These are phyloP conservation scores for Pycnomerus fuliginosus DNA, from an alignment of 2,888 invertebrate genomes.

Conservation along the genomic window DNA sequence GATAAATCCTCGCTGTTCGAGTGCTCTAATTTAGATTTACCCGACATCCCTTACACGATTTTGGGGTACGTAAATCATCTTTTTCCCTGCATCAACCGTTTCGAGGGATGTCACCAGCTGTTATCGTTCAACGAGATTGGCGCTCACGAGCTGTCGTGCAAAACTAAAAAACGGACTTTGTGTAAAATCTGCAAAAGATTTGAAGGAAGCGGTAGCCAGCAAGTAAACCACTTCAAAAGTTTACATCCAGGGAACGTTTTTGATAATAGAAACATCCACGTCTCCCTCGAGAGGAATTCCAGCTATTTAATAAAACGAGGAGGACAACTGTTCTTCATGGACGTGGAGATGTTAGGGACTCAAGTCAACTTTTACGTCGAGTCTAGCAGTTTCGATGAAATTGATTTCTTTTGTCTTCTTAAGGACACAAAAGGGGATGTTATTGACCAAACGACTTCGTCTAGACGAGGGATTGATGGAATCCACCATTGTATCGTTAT, in stretches of 20 bases:
- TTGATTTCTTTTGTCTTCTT: constrained; percentile 13
- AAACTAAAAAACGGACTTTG: constrained; percentile 10
- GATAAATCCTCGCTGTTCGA: constrained; percentile 19
- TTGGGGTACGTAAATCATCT: constrained; percentile 20
- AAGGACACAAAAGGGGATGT: constrained; percentile 10
- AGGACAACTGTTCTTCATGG: constrained; percentile 6
- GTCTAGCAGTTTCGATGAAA: constrained; percentile 4
- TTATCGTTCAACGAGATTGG: constrained; percentile 16
- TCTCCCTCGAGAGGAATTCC: too few species aligned
- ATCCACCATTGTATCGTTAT: constrained; percentile 5
- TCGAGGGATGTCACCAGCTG: constrained; percentile 24
- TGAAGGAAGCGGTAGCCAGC: constrained; percentile 26
- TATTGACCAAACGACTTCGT: constrained; percentile 9
- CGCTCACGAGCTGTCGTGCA: constrained; percentile 21
- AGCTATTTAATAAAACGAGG: constrained; percentile 12
- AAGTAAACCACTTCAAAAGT: constrained; percentile 24
- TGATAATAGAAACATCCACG: too few species aligned
- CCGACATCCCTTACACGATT: constrained; percentile 19
- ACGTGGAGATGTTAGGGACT: constrained; percentile 6
- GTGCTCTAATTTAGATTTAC: constrained; percentile 5
- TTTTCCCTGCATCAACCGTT: constrained; percentile 27
- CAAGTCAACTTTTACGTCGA: constrained; percentile 6
- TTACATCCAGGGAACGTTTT: constrained; percentile 17
- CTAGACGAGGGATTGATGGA: constrained; percentile 6
- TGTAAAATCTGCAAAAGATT: constrained; percentile 17